Conservation (phyloP, 2,113 vertebrate species). For the Sceloporus tristichus region DNA sequence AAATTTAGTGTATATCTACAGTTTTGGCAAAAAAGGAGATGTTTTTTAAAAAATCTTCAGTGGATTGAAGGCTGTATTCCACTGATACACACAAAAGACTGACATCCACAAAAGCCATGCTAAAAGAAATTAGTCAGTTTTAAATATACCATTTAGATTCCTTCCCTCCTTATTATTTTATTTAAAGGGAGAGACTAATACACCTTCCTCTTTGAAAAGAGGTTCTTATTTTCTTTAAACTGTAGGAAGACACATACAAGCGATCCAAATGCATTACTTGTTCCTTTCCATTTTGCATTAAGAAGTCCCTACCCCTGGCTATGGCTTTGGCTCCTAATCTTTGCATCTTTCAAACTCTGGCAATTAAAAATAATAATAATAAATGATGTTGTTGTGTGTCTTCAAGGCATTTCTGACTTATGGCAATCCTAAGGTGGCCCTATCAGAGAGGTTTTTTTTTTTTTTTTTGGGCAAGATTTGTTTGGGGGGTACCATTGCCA, state of each 20-base stretch:
- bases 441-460: no score
- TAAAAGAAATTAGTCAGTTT: no score
- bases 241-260: conserved; percentile 35
- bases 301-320: background rate
- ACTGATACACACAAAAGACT: background rate
- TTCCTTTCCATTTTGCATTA: background rate
- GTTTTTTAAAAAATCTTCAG: background rate
- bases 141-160: no score
- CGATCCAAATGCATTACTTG: background rate
- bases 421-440: no score
- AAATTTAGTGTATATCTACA: background rate
- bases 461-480: no score
- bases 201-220: no score
- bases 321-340: background rate
- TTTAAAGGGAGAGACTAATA: background rate
- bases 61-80: no score
- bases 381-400: background rate
- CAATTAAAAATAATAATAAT: conserved; percentile 6
- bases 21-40: no score
- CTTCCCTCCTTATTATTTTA: no score
- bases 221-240: background rate
- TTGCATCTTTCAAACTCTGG: background rate
- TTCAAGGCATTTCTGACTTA: no score
- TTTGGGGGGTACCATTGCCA: no score
- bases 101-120: background rate